Evolutionary conservation across 1,140 invertebrate species (phyloP).

Genomic region (Aphis craccivora): DNA sequence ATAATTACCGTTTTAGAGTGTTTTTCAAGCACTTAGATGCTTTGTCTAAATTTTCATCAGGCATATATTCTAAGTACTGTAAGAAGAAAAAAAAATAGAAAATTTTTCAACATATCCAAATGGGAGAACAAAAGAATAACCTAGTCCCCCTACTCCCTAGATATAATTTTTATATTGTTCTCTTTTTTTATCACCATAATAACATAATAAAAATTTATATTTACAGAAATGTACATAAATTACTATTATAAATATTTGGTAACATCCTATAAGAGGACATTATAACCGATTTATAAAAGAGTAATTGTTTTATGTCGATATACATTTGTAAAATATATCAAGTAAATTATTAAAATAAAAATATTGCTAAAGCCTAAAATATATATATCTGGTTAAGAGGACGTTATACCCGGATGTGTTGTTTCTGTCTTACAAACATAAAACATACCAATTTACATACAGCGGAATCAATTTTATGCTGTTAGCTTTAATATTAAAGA

Average conservation of each 20-base stretch:
- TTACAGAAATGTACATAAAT: background rate
- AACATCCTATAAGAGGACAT: too few relatives aligned
- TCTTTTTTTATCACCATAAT: background rate
- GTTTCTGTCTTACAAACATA: too few relatives aligned
- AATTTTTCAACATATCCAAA: background rate
- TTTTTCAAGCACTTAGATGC: constrained; percentile 46
- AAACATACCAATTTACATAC: too few relatives aligned
- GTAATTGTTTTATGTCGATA: too few relatives aligned
- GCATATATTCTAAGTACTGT: constrained; percentile 50
- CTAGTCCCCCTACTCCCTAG: background rate
- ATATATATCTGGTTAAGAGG: too few relatives aligned
- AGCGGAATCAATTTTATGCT: too few relatives aligned
- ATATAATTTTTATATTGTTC: background rate
- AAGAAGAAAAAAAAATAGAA: background rate
- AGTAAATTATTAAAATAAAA: too few relatives aligned
- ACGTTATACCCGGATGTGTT: too few relatives aligned
- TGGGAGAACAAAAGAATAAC: background rate
- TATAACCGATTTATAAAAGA: too few relatives aligned
- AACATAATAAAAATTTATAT: background rate
- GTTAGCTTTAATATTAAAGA: too few relatives aligned
- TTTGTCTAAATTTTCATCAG: constrained; percentile 28
- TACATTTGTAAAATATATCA: too few relatives aligned
- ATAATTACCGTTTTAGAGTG: constrained; percentile 49
- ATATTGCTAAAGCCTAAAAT: too few relatives aligned
- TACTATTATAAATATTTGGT: background rate